Percentiles rank a stretch among this genome's conserved stretches.
Conservation (phyloP, 2,797 vertebrate genomes). For the Acipenser ruthenus region DNA sequence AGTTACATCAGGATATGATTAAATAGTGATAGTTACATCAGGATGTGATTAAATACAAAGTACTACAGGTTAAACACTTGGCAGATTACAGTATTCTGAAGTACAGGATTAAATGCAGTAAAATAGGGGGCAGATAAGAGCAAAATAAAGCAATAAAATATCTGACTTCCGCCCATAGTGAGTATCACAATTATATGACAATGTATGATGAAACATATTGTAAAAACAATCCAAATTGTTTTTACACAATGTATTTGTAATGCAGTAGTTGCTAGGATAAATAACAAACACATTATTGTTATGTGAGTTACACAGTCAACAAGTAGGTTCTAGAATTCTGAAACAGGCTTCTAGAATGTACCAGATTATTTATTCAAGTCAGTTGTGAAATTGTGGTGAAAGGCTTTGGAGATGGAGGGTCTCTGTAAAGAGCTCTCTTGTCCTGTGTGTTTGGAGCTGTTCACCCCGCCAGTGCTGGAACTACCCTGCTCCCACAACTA, state of each 20-base stretch:
- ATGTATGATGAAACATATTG: too few relatives aligned
- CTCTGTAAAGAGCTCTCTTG: constrained; percentile 23
- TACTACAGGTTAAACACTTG: too few relatives aligned
- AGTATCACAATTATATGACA: too few relatives aligned
- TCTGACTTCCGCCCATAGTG: too few relatives aligned
- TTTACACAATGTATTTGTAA: background rate
- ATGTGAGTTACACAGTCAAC: background rate
- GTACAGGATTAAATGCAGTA: too few relatives aligned
- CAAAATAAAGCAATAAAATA: too few relatives aligned
- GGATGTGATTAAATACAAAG: too few relatives aligned
- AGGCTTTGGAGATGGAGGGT: constrained; percentile 15
- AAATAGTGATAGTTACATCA: too few relatives aligned
- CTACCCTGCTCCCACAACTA: constrained; percentile 31
- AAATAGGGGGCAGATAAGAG: too few relatives aligned
- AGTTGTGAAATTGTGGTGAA: background rate
- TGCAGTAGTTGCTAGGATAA: background rate
- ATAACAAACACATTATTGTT: background rate
- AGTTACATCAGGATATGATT: too few relatives aligned
- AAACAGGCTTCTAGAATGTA: background rate
- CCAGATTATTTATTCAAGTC: background rate
- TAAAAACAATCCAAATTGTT: background rate
- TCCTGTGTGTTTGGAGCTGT: constrained; percentile 26
- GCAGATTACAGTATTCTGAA: too few relatives aligned
- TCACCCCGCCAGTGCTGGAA: constrained; percentile 25
- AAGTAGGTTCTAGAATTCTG: background rate